Conservation (phyloP, 2,888 invertebrate species). For the Drosophila putrida region DNA sequence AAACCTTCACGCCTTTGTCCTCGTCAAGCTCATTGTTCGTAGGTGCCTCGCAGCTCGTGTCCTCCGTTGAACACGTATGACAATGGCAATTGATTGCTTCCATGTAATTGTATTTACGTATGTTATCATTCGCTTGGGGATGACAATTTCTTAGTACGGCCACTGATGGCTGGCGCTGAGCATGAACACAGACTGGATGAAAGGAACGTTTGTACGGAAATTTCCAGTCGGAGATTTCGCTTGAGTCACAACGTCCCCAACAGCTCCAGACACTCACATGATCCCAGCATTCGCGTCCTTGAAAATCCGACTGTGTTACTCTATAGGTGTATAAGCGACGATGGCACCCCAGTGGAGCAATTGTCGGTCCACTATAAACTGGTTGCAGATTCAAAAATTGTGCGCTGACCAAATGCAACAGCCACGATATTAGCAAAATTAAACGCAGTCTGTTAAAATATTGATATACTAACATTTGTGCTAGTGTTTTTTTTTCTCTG, state of each 20-base stretch:
- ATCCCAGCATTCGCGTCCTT: conserved; percentile 91
- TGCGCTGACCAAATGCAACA: conserved; percentile 34
- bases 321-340: conserved; percentile 89
- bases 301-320: conserved; percentile 86
- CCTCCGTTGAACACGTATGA: conserved; percentile 89
- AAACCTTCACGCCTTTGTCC: conserved; percentile 77
- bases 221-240: conserved; percentile 95
- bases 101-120: conserved; percentile 90
- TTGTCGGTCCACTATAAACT: conserved; percentile 81
- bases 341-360: conserved; percentile 88
- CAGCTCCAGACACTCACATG: conserved; percentile 91
- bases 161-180: conserved; percentile 88
- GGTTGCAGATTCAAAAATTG: conserved; percentile 81
- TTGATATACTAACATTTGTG: background rate
- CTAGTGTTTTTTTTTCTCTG: background rate
- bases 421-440: conserved; percentile 23
- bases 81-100: conserved; percentile 93
- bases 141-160: conserved; percentile 91
- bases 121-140: conserved; percentile 86
- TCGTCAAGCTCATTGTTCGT: conserved; percentile 81
- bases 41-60: conserved; percentile 90
- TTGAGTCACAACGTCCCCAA: conserved; percentile 93
- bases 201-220: conserved; percentile 94
- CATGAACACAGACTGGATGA: conserved; percentile 94
- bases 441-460: conserved; percentile 30